Percentiles rank a stretch among this genome's conserved stretches.
phyloP scores from a whole-genome alignment of 2,113 vertebrate species.

The Thinocorus orbignyianus region DNA sequence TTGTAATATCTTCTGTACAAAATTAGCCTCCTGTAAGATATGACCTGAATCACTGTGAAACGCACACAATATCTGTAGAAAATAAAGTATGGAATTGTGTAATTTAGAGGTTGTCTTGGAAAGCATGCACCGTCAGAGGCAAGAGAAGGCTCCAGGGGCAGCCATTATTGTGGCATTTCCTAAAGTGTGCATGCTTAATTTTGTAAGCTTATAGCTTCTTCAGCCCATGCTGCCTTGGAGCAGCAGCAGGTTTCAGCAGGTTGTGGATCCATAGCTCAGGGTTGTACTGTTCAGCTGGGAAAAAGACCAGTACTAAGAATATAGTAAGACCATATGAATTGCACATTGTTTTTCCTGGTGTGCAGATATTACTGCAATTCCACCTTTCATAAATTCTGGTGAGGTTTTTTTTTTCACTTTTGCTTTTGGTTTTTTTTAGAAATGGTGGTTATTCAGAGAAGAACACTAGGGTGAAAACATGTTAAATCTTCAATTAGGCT shows the following conservation, averaged over 20 bases:
- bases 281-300: neutral
- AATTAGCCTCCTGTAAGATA: neutral
- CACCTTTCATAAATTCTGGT: neutral
- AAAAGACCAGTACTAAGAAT: neutral
- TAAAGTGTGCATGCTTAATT: rapidly evolving
- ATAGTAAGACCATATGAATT: neutral
- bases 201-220: neutral
- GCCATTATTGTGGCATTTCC: neutral
- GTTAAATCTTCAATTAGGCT: neutral
- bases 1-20: neutral
- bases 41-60: neutral
- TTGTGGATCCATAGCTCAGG: neutral
- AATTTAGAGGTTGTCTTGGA: neutral
- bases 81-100: neutral
- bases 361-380: neutral
- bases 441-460: neutral
- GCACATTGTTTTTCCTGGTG: neutral
- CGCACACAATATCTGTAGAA: neutral
- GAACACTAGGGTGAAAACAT: neutral
- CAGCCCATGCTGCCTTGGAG: neutral
- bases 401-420: neutral
- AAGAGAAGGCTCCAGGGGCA: neutral
- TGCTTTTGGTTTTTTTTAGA: neutral
- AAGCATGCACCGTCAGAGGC: rapidly evolving
- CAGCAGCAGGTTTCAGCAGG: neutral